A percentile compares a stretch with the other conserved stretches of the same genome.
Evolutionary conservation across 2,888 invertebrate genomes (phyloP).

Genomic region (Busseola fusca): DNA sequence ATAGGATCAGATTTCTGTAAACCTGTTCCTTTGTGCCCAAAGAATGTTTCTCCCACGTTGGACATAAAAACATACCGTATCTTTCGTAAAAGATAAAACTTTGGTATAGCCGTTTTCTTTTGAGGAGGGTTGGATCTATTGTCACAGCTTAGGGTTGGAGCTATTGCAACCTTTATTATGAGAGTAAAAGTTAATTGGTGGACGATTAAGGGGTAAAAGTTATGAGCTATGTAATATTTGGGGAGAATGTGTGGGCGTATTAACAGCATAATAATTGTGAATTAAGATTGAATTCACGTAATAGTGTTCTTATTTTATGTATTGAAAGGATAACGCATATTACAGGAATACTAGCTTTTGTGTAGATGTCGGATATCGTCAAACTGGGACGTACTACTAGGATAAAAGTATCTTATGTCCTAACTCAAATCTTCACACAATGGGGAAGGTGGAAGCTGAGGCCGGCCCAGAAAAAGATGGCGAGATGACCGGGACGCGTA

Average conservation of each 20-base stretch:
- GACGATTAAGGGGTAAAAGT: constrained; percentile 28
- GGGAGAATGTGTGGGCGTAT: background rate
- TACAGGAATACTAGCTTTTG: no score
- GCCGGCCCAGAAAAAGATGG: no score
- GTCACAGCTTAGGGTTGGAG: constrained; percentile 33
- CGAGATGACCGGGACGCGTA: no score
- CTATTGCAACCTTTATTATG: constrained; percentile 6
- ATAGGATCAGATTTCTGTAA: constrained; percentile 16
- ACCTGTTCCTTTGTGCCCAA: constrained; percentile 21
- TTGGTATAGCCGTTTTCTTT: constrained; percentile 8
- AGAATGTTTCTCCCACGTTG: constrained; percentile 6
- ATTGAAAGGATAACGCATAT: no score
- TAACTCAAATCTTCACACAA: no score
- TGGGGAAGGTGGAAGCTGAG: no score
- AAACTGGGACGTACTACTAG: no score
- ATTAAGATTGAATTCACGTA: constrained; percentile 1
- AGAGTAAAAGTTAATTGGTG: constrained; percentile 34
- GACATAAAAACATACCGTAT: constrained; percentile 13
- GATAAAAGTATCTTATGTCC: background rate
- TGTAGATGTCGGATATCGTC: no score
- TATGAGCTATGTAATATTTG: constrained; percentile 10
- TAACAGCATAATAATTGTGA: constrained; percentile 1
- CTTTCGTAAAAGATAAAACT: constrained; percentile 37
- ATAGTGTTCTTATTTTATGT: background rate
- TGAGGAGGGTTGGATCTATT: constrained; percentile 13